Conservation (phyloP, 1,140 invertebrate genomes). For the Eufriesea mexicana region DNA sequence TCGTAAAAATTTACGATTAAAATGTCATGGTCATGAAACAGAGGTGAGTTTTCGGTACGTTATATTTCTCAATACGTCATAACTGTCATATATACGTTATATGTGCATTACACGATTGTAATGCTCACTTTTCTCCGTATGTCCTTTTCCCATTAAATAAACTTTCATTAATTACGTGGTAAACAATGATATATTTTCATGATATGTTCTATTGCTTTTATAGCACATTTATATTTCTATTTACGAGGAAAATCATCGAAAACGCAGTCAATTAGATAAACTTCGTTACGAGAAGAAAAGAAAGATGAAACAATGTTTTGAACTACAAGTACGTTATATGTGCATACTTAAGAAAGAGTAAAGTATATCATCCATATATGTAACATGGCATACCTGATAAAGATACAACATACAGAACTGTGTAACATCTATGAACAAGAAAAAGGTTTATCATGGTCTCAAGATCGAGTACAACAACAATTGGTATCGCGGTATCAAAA, state of each 20-base stretch:
- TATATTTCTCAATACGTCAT: not conserved
- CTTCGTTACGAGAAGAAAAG: slow-evolving; percentile 83
- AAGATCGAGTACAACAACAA: slow-evolving; percentile 52
- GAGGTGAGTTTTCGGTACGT: not conserved
- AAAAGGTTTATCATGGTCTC: slow-evolving; percentile 30
- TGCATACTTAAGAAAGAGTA: not conserved
- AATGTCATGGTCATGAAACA: slow-evolving; percentile 60
- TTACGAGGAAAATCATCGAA: slow-evolving; percentile 84
- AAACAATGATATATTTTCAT: not conserved
- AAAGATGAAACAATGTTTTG: slow-evolving; percentile 83
- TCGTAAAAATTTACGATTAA: slow-evolving; percentile 83
- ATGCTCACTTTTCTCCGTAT: not conserved
- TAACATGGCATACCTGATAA: not conserved
- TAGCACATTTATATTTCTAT: slow-evolving; percentile 84
- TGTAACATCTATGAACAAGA: slow-evolving; percentile 56
- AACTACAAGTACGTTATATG: slow-evolving; percentile 80
- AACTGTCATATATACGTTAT: not conserved
- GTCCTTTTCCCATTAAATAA: not conserved
- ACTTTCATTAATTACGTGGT: not conserved
- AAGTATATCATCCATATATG: not conserved
- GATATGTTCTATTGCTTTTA: slow-evolving; percentile 45
- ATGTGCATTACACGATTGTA: too few species aligned
- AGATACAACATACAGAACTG: slow-evolving; percentile 64
- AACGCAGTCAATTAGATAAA: slow-evolving; percentile 84
- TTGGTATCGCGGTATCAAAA: slow-evolving; percentile 69